Conservation (phyloP, 2,797 vertebrate genomes). For the Numenius phaeopus region DNA sequence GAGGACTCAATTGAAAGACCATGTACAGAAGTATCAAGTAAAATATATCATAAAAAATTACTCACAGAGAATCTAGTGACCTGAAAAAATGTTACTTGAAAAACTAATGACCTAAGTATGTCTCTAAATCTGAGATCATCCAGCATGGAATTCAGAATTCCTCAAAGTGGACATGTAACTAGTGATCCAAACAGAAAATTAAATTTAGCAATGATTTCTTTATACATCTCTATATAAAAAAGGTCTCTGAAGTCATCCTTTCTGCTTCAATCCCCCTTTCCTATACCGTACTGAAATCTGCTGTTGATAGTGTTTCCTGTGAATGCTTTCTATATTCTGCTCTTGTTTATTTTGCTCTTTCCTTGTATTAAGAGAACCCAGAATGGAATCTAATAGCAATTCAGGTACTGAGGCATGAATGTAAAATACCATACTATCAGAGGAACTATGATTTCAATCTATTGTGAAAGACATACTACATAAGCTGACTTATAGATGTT, state of each 20-base stretch:
- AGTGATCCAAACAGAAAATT: conserved; percentile 62
- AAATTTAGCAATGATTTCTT: conserved; percentile 34
- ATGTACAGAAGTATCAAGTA: conserved; percentile 24
- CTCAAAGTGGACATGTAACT: not conserved
- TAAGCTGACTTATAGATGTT: not conserved
- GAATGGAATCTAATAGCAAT: not conserved
- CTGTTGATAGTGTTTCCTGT: not conserved
- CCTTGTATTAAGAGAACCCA: not conserved
- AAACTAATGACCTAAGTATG: conserved; percentile 67
- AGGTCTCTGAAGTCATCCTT: not conserved
- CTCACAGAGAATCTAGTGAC: conserved; percentile 50
- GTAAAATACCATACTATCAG: not conserved
- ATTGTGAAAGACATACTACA: not conserved
- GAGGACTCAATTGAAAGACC: conserved; percentile 9
- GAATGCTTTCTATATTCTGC: not conserved
- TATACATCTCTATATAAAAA: not conserved
- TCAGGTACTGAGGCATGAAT: not conserved
- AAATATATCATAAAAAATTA: conserved; percentile 49
- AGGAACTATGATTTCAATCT: not conserved
- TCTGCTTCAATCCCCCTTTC: not conserved
- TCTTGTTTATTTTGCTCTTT: not conserved
- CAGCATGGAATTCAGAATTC: conserved; percentile 11
- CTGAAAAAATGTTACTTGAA: conserved; percentile 63
- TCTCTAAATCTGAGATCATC: conserved; percentile 48
- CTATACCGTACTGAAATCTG: not conserved